Conservation (phyloP, 2,888 invertebrate species). For the Drosophila bunnanda region DNA sequence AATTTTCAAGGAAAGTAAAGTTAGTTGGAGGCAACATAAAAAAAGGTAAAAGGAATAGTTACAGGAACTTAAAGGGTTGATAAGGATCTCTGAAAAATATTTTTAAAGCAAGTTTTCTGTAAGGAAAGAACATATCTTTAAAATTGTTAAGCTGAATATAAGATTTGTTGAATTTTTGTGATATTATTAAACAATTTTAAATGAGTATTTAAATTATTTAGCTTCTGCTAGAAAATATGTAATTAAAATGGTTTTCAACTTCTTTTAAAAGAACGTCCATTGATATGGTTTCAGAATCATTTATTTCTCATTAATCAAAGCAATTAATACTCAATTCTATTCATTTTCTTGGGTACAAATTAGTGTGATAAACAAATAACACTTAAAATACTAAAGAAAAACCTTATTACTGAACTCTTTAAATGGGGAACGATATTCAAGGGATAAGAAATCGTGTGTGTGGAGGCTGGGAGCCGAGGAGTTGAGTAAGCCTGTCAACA, state of each 20-base stretch:
- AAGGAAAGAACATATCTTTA: not conserved
- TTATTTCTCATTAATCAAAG: not conserved
- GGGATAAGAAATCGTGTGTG: constrained; percentile 17
- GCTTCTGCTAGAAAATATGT: not conserved
- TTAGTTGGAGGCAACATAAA: not conserved
- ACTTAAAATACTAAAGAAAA: not conserved
- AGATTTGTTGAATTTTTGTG: not conserved
- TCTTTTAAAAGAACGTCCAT: not conserved
- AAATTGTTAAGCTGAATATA: not conserved
- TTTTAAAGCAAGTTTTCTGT: not conserved
- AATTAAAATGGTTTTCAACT: not conserved
- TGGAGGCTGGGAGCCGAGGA: constrained; percentile 10
- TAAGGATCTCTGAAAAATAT: too few relatives aligned
- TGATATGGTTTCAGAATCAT: not conserved
- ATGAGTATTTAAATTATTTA: not conserved
- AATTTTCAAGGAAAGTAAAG: not conserved
- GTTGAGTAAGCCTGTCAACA: constrained; percentile 60
- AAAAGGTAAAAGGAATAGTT: not conserved
- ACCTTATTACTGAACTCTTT: constrained; percentile 9
- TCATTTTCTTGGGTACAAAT: not conserved
- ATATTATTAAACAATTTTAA: not conserved
- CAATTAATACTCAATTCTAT: not conserved
- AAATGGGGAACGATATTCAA: constrained; percentile 6
- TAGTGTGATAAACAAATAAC: not conserved
- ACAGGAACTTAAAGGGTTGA: not conserved